These are phyloP conservation scores for Montipora sp. DNA, from an alignment of 64 coral and sea anemone species.

Conservation along the genomic window DNA sequence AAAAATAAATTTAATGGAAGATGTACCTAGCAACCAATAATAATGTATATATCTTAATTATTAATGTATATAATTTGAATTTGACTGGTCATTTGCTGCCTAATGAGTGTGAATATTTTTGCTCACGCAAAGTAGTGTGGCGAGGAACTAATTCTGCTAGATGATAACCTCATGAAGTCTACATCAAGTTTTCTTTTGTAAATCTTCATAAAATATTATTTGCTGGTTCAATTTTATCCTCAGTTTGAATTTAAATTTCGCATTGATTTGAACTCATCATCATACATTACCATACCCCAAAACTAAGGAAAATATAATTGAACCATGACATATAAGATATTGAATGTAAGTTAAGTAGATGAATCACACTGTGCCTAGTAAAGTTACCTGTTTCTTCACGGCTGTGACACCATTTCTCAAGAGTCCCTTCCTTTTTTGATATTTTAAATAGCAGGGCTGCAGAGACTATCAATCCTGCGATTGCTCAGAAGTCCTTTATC, in stretches of 20 bases:
- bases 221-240: neutral
- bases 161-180: slow-evolving; percentile 3
- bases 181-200: neutral
- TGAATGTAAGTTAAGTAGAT: slow-evolving; percentile 5
- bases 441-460: slow-evolving; percentile 28
- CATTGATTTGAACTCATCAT: neutral
- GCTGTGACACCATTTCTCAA: slow-evolving; percentile 31
- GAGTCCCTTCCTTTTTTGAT: slow-evolving; percentile 44
- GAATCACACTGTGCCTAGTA: slow-evolving; percentile 1
- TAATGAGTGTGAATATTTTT: slow-evolving; percentile 3
- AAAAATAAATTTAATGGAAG: neutral
- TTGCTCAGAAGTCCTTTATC: slow-evolving; percentile 30
- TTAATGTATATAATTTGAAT: slow-evolving; percentile 12
- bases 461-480: neutral
- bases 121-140: neutral
- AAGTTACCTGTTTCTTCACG: slow-evolving; percentile 12
- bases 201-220: neutral
- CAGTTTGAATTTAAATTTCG: neutral
- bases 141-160: neutral
- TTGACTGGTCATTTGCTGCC: neutral
- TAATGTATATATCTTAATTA: neutral
- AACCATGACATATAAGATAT: slow-evolving; percentile 7
- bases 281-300: neutral
- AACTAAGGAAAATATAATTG: neutral
- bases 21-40: neutral